These are phyloP conservation scores for Lepidonotus clava DNA, from an alignment of 2,888 invertebrate genomes.

Conservation along the genomic window DNA sequence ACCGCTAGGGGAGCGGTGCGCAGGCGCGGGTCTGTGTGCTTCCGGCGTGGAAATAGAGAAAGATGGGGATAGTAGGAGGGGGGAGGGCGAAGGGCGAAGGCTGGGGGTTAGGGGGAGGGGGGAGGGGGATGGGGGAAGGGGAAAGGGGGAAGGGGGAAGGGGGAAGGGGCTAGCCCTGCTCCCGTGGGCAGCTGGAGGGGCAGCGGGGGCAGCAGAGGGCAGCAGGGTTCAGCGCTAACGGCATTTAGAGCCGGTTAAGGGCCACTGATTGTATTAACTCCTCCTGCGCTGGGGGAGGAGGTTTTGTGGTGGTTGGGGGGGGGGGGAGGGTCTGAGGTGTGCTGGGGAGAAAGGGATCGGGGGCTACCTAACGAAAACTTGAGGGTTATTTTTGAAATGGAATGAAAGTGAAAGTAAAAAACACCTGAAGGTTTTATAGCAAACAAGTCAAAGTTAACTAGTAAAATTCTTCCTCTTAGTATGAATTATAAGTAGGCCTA, in stretches of 20 bases:
- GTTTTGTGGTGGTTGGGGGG: too few relatives aligned
- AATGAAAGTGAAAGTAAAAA: too few relatives aligned
- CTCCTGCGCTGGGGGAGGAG: background rate
- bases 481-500: too few relatives aligned
- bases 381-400: too few relatives aligned
- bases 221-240: conserved; percentile 21
- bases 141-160: background rate
- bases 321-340: background rate
- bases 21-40: background rate
- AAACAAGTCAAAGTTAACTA: too few relatives aligned
- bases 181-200: background rate
- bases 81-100: background rate
- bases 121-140: conserved; percentile 25
- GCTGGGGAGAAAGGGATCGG: too few relatives aligned
- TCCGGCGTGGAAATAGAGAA: conserved; percentile 34
- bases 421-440: too few relatives aligned
- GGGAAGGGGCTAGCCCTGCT: too few relatives aligned
- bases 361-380: too few relatives aligned
- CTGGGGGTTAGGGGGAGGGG: background rate
- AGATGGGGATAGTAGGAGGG: background rate
- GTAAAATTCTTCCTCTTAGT: too few relatives aligned
- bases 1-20: background rate
- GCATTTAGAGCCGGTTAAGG: conserved; percentile 17
- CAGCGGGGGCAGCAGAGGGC: background rate
- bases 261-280: conserved; percentile 43